phyloP scores from a whole-genome alignment of 2,888 invertebrate species.

The Micoletzkya japonica region DNA sequence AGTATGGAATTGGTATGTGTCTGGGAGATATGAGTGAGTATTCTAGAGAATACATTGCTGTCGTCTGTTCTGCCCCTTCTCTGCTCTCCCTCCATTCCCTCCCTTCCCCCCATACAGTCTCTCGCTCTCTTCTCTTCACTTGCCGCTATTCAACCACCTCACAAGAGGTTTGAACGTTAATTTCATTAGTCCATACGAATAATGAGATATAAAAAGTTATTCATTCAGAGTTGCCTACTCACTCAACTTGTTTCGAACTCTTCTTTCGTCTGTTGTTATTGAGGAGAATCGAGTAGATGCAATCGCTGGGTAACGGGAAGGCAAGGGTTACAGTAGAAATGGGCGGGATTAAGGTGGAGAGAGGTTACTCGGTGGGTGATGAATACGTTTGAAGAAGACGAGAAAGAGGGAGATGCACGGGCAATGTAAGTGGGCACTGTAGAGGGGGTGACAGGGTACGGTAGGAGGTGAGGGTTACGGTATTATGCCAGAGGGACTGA shows the following conservation, averaged over 20 bases:
- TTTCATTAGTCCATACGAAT: background rate
- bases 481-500: background rate
- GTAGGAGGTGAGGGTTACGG: background rate
- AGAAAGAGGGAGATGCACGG: constrained; percentile 9
- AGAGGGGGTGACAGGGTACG: background rate
- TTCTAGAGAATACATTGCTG: constrained; percentile 8
- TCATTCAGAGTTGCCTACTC: constrained; percentile 2
- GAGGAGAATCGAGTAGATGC: too few relatives aligned
- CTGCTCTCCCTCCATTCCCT: constrained; percentile 10
- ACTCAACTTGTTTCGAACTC: constrained; percentile 12
- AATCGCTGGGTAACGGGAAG: background rate
- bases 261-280: background rate
- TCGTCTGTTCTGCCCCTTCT: constrained; percentile 11
- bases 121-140: constrained; percentile 14
- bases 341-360: constrained; percentile 3
- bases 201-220: background rate
- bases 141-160: background rate
- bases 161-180: constrained; percentile 13
- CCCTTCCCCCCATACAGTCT: background rate
- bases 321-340: background rate
- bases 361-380: background rate
- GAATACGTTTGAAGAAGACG: constrained; percentile 1
- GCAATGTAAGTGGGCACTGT: background rate
- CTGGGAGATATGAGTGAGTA: background rate
- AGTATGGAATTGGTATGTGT: background rate